Percentiles rank a stretch among this genome's conserved stretches.
Conservation (phyloP, 2,113 vertebrate genomes). For the Corythornis madagascariensis region DNA sequence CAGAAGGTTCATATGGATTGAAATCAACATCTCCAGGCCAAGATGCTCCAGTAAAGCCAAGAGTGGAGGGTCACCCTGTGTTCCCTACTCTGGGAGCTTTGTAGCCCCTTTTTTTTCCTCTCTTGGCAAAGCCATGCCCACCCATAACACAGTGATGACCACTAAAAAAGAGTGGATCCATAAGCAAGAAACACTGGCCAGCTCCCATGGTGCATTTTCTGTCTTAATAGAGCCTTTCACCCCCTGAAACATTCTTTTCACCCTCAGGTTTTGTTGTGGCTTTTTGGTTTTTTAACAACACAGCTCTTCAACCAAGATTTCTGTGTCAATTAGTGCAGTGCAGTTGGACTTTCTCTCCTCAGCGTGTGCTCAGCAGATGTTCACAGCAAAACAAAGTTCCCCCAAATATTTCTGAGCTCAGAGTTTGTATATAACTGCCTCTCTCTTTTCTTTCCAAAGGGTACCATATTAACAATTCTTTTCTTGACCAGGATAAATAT, state of each 20-base stretch:
- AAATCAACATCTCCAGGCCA: not conserved
- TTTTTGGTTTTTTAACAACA: not conserved
- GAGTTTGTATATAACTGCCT: constrained; percentile 72
- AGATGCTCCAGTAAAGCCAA: fast-evolving
- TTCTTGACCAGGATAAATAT: constrained; percentile 82
- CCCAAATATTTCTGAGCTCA: constrained; percentile 75
- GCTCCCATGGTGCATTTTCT: not conserved
- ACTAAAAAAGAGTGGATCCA: not conserved
- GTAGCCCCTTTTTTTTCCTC: fast-evolving
- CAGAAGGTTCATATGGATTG: not conserved
- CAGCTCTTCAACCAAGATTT: constrained; percentile 9
- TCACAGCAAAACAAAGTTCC: constrained; percentile 74
- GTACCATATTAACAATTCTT: constrained; percentile 82
- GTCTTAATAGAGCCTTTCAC: not conserved
- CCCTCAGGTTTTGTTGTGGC: not conserved
- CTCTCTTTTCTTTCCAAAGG: constrained; percentile 76
- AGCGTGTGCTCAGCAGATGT: constrained; percentile 71
- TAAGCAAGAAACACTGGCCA: not conserved
- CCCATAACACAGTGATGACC: fast-evolving
- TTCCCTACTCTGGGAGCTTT: not conserved
- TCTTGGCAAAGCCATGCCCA: not conserved
- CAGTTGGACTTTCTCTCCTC: constrained; percentile 39
- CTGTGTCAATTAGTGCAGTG: constrained; percentile 24
- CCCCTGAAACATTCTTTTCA: not conserved
- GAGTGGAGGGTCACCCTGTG: fast-evolving